Conservation (phyloP, 1,140 invertebrate genomes). For the Scaptomyza graminum region DNA sequence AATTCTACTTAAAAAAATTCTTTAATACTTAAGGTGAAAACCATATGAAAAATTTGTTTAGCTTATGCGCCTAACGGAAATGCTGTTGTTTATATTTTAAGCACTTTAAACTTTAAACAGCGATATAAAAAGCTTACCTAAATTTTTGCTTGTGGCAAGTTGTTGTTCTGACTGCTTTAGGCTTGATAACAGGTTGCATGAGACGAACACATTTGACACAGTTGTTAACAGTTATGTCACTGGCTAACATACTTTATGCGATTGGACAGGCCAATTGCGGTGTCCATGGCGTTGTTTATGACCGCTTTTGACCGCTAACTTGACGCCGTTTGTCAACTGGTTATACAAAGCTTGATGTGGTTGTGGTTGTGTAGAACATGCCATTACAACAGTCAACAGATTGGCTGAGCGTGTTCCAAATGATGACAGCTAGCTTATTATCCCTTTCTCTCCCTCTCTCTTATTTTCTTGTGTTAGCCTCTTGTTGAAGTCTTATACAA, state of each 20-base stretch:
- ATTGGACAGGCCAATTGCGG: constrained; percentile 35
- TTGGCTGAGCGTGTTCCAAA: constrained; percentile 64
- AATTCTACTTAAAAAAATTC: no score
- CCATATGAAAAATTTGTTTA: no score
- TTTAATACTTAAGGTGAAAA: no score
- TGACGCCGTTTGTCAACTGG: constrained; percentile 51
- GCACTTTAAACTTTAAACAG: no score
- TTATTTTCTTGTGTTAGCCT: constrained; percentile 19
- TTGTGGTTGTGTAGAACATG: constrained; percentile 42
- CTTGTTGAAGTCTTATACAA: constrained; percentile 36
- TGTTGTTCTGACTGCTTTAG: not conserved
- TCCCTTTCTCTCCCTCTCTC: constrained; percentile 1
- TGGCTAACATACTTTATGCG: constrained; percentile 35
- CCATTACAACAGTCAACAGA: constrained; percentile 27
- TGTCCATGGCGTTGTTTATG: constrained; percentile 51
- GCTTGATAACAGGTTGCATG: constrained; percentile 51
- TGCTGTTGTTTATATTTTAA: no score
- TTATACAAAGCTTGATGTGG: constrained; percentile 57
- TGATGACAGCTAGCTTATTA: constrained; percentile 68
- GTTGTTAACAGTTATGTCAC: constrained; percentile 70
- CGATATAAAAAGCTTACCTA: not conserved
- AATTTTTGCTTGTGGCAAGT: not conserved
- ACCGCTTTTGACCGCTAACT: constrained; percentile 65
- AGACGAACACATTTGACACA: not conserved
- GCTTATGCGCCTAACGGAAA: no score